phyloP scores from a whole-genome alignment of 2,113 vertebrate species.

The Aptenodytes forsteri region DNA sequence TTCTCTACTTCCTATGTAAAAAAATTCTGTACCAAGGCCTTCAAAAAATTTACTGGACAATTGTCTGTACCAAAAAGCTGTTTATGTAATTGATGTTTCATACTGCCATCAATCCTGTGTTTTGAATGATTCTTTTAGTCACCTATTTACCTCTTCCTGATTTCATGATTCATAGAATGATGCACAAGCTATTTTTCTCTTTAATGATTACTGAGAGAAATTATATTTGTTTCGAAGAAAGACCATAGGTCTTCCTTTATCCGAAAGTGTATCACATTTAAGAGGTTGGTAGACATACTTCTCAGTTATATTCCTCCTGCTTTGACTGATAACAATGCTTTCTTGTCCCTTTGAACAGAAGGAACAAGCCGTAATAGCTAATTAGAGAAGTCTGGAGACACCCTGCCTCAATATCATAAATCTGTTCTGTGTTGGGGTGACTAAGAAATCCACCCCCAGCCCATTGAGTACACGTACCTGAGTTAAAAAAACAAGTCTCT shows the following conservation, averaged over 20 bases:
- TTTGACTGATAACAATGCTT: neutral
- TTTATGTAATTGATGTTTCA: neutral
- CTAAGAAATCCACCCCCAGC: neutral
- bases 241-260: neutral
- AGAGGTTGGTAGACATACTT: neutral
- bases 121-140: neutral
- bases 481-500: neutral
- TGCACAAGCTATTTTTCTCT: neutral
- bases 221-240: neutral
- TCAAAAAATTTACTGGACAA: neutral
- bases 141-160: neutral
- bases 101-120: neutral
- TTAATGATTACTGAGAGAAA: neutral
- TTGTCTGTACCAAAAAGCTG: neutral
- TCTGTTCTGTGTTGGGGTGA: neutral
- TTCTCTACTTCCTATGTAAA: neutral
- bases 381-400: neutral
- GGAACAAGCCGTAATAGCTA: neutral
- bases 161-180: neutral
- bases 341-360: neutral
- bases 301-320: neutral
- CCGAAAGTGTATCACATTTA: neutral
- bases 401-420: neutral
- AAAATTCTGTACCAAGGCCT: neutral
- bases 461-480: rapidly evolving